These are phyloP conservation scores for Darevskia nairensis DNA, from an alignment of 2,797 vertebrate genomes.

Conservation along the genomic window DNA sequence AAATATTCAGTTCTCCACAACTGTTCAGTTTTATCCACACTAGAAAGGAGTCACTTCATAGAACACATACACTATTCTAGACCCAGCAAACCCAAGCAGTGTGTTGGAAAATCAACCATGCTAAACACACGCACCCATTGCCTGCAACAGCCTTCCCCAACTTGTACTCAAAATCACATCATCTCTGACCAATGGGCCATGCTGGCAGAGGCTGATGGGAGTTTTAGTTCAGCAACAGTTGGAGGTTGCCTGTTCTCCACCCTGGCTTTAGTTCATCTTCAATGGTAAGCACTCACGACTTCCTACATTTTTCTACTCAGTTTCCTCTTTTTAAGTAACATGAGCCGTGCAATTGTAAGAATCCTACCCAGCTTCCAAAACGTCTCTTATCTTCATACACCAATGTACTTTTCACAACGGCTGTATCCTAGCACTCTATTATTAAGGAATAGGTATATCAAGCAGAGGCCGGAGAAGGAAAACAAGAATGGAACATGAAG, in stretches of 20 bases:
- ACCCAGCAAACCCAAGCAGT: not conserved
- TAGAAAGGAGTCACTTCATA: not conserved
- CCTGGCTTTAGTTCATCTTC: not conserved
- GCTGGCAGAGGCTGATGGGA: too few species aligned
- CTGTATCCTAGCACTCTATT: not conserved
- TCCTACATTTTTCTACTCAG: not conserved
- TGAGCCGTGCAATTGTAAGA: not conserved
- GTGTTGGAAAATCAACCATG: not conserved
- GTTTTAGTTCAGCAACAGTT: too few species aligned
- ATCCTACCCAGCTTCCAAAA: not conserved
- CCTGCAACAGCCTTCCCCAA: not conserved
- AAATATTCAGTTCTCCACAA: not conserved
- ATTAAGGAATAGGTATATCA: constrained; percentile 2
- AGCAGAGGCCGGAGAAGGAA: not conserved
- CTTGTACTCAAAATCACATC: too few species aligned
- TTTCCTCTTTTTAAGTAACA: not conserved
- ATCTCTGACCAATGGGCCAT: too few species aligned
- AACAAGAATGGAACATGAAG: not conserved
- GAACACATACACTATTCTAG: not conserved
- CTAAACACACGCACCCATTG: not conserved
- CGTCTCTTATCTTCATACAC: not conserved
- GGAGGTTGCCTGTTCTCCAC: too few species aligned
- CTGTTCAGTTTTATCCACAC: not conserved
- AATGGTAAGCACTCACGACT: not conserved
- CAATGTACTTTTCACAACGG: fast-evolving